phyloP scores from a whole-genome alignment of 2,888 invertebrate species.

The Nomada lathburiana region DNA sequence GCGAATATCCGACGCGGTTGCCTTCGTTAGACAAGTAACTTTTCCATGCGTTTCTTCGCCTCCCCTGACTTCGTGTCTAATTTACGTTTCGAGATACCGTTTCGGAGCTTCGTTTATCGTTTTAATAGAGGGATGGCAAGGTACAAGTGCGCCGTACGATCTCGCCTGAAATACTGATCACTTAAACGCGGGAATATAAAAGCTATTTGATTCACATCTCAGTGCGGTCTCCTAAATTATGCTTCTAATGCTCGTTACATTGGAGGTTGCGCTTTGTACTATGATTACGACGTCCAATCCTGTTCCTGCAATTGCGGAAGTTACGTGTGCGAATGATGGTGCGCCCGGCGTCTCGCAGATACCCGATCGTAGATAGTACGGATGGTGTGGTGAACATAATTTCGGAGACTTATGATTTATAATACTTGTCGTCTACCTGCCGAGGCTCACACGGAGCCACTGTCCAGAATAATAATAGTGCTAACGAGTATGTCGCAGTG shows the following conservation, averaged over 20 bases:
- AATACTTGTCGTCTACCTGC: conserved; percentile 11
- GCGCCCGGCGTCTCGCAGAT: neutral
- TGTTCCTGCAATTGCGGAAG: too few species aligned
- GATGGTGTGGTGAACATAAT: neutral
- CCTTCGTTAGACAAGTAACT: neutral
- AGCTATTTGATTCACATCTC: conserved; percentile 31
- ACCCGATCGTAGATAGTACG: neutral
- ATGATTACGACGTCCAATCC: too few species aligned
- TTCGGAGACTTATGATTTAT: neutral
- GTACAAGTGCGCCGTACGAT: conserved; percentile 27
- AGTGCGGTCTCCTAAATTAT: conserved; percentile 17
- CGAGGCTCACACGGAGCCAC: neutral
- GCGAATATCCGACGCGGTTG: neutral
- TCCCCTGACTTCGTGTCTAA: too few species aligned
- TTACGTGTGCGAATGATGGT: too few species aligned
- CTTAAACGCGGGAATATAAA: conserved; percentile 50
- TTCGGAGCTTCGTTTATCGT: neutral
- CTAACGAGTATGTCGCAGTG: too few species aligned
- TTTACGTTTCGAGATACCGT: too few species aligned
- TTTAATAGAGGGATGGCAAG: conserved; percentile 7
- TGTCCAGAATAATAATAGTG: neutral
- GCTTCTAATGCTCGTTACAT: neutral
- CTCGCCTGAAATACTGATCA: conserved; percentile 66
- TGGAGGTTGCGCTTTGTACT: neutral
- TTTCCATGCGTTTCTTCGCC: too few species aligned